Evolutionary conservation across 64 coral and sea anemone species (phyloP).

Genomic region (Cladopsammia gracilis): DNA sequence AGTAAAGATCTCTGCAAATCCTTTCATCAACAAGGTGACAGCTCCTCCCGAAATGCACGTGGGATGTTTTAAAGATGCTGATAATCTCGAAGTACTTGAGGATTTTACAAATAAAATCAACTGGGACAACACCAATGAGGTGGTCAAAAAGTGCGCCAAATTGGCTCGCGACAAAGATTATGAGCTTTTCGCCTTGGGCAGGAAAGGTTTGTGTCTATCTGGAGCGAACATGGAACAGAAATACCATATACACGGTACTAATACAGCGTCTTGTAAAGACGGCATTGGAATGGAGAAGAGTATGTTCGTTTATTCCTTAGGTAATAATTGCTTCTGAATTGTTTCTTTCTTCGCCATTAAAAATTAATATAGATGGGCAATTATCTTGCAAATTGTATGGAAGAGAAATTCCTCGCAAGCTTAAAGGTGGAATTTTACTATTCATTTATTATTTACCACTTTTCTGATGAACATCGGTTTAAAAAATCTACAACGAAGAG

Average conservation of each 20-base stretch:
- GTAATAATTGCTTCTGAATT: not conserved
- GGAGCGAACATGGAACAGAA: not conserved
- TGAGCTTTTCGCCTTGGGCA: slow-evolving; percentile 48
- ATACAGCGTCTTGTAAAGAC: not conserved
- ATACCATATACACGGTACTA: not conserved
- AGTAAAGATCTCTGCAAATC: no score
- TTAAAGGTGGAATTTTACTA: no score
- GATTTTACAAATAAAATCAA: slow-evolving; percentile 23
- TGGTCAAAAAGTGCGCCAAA: slow-evolving; percentile 29
- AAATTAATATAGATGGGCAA: not conserved
- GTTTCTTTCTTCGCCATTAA: not conserved
- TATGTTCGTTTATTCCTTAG: slow-evolving; percentile 38
- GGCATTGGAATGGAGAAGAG: slow-evolving; percentile 31
- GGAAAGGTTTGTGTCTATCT: slow-evolving; percentile 46
- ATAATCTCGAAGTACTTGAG: slow-evolving; percentile 19
- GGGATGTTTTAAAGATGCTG: slow-evolving; percentile 31
- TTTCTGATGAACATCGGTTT: no score
- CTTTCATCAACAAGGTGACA: not conserved
- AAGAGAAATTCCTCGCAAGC: no score
- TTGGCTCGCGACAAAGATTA: slow-evolving; percentile 13
- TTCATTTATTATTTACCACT: no score
- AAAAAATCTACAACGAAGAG: no score
- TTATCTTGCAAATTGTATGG: not conserved
- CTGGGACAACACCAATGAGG: slow-evolving; percentile 13
- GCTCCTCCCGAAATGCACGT: slow-evolving; percentile 19